A percentile compares a stretch with the other conserved stretches of the same genome.
Conservation (phyloP, 1,140 invertebrate species). For the Bombus vancouverensis region DNA sequence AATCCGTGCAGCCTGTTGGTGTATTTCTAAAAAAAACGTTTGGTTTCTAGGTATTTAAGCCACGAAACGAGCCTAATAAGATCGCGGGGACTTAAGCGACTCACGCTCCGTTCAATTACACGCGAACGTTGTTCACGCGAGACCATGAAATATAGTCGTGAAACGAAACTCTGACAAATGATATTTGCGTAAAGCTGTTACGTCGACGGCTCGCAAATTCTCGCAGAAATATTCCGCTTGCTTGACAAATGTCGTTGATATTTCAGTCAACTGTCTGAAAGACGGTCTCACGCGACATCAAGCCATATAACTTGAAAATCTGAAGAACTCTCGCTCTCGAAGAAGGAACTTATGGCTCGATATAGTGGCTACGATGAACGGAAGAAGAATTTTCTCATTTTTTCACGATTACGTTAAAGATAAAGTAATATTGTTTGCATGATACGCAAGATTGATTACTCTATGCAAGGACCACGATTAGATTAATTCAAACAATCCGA, state of each 20-base stretch:
- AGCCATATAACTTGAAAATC: too few species aligned
- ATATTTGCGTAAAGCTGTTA: slow-evolving; percentile 22
- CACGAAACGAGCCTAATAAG: background rate
- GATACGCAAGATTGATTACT: too few species aligned
- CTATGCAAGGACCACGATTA: too few species aligned
- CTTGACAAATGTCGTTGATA: slow-evolving; percentile 10
- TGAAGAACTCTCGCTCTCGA: background rate
- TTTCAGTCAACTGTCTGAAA: slow-evolving; percentile 2
- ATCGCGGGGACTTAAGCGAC: background rate
- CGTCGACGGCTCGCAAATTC: background rate
- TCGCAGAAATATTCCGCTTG: slow-evolving; percentile 38
- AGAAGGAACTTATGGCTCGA: background rate
- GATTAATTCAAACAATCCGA: too few species aligned
- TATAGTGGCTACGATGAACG: background rate
- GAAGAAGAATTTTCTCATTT: too few species aligned
- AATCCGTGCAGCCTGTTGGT: background rate
- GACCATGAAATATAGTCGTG: background rate
- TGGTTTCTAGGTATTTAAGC: too few species aligned
- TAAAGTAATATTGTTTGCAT: too few species aligned
- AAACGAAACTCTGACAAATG: background rate
- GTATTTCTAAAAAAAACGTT: background rate
- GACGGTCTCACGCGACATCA: background rate
- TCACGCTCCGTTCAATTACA: background rate
- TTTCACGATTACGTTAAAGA: too few species aligned
- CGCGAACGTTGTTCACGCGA: background rate